Evolutionary conservation across 2,797 vertebrate species (phyloP).

Genomic region (Acanthornis magna): DNA sequence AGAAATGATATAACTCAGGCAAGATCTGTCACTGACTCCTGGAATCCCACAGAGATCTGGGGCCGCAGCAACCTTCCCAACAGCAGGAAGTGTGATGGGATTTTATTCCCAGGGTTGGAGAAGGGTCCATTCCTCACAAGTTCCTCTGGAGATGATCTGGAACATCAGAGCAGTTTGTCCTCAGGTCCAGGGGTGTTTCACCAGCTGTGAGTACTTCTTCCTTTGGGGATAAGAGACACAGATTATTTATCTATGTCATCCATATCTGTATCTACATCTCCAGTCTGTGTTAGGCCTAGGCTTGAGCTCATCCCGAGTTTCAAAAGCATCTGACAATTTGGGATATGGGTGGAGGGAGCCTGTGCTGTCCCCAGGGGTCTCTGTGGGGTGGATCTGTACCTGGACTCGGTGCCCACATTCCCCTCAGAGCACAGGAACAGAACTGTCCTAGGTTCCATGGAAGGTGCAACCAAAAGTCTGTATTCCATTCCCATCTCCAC

Average conservation of each 20-base stretch:
- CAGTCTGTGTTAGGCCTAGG: background rate
- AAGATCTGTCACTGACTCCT: background rate
- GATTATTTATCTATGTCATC: background rate
- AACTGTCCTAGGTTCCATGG: too few relatives aligned
- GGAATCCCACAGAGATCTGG: background rate
- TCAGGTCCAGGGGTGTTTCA: background rate
- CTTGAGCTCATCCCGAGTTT: background rate
- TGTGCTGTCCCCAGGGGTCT: background rate
- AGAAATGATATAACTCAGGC: background rate
- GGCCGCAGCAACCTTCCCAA: background rate
- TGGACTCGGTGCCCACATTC: background rate
- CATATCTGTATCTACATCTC: fast-evolving
- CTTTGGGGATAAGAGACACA: background rate
- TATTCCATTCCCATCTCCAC: too few relatives aligned
- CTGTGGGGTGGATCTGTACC: background rate
- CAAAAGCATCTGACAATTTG: background rate
- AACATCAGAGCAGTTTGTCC: background rate
- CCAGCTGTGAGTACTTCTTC: background rate
- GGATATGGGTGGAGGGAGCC: background rate
- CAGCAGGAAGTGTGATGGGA: background rate
- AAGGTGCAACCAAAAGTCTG: too few relatives aligned
- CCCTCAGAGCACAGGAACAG: background rate
- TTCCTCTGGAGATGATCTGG: background rate
- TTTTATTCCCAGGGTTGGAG: background rate
- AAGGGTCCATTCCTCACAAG: background rate